These are phyloP conservation scores for Pegoplata infirma DNA, from an alignment of 2,888 invertebrate species.

Conservation along the genomic window DNA sequence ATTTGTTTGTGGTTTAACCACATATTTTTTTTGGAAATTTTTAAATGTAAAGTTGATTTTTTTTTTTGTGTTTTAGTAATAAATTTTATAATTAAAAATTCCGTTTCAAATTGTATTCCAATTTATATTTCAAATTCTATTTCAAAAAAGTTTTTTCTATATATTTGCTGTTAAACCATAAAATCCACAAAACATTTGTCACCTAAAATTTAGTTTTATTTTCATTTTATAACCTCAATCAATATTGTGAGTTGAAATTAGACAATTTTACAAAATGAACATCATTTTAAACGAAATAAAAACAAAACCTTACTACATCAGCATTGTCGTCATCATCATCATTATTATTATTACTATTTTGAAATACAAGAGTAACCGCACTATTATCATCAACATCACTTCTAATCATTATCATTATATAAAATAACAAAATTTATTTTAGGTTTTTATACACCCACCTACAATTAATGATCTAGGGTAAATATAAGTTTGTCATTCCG, in stretches of 20 bases:
- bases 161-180: not conserved
- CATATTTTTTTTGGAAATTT: too few species aligned
- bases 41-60: too few species aligned
- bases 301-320: constrained; percentile 6
- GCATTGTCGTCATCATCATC: not conserved
- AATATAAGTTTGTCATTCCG: too few species aligned
- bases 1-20: too few species aligned
- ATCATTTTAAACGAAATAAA: not conserved
- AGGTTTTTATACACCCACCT: too few species aligned
- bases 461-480: too few species aligned
- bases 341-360: too few species aligned
- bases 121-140: too few species aligned
- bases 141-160: too few species aligned
- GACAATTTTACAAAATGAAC: not conserved
- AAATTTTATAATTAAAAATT: too few species aligned
- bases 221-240: constrained; percentile 3
- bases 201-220: not conserved
- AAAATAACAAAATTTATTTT: constrained; percentile 12
- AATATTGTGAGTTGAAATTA: not conserved
- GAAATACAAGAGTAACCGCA: constrained; percentile 14
- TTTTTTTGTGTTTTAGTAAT: too few species aligned
- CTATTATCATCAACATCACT: constrained; percentile 14
- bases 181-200: constrained; percentile 30
- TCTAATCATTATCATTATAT: constrained; percentile 20
- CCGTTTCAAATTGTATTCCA: too few species aligned